Evolutionary conservation across 2,888 invertebrate genomes (phyloP), one percentile per base, ranked within the genome.

Genomic region (Protodeltote pygarga): DNA sequence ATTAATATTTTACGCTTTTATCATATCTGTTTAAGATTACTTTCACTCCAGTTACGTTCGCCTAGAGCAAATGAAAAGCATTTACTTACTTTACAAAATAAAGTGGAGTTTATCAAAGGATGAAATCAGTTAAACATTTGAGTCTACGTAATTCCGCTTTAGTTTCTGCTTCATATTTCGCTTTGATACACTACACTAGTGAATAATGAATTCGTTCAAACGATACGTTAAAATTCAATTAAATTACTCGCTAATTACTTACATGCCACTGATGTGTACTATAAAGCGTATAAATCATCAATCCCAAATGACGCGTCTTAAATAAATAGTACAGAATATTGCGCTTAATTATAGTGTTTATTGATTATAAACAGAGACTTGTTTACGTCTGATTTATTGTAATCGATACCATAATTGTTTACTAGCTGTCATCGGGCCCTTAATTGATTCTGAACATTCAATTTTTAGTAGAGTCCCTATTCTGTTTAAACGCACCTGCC

Each of bases 401-500:
- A 57, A 66, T 63, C 42, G 53, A 58, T 13, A 34, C 47, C 41
- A 46, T 61, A 48, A 64, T 37, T 70, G 69, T 70, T 69, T 73
- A 66, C 58, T 49, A 45, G 49, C 62, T 63, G 71, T 70, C 62
- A 69, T 25, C 34, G 8, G 5, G 11, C 53, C 62, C 62, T 64
- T 65, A 82, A 82, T 81, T 81, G 83, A 80, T 79, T 75, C 34
- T 33, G 23, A n/a, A 32, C 73, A 68, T 73, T 59, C 51, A 53
- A 81, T 78, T 75, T 76, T 77, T 74, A 79, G 82, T 81, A 78
- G 78, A 75, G 81, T 75, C 77, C 76, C 64, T 75, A 75, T 75
- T 69, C 64, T 61, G 66, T 68, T 77, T 66, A 73, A 63, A 73
- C 76, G 71, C 85, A 85, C 84, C 83, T 85, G 85, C 76, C 76